Base-by-base conservation (phyloP, 1,140 invertebrate genomes). In the Nebria ingens region DNA sequence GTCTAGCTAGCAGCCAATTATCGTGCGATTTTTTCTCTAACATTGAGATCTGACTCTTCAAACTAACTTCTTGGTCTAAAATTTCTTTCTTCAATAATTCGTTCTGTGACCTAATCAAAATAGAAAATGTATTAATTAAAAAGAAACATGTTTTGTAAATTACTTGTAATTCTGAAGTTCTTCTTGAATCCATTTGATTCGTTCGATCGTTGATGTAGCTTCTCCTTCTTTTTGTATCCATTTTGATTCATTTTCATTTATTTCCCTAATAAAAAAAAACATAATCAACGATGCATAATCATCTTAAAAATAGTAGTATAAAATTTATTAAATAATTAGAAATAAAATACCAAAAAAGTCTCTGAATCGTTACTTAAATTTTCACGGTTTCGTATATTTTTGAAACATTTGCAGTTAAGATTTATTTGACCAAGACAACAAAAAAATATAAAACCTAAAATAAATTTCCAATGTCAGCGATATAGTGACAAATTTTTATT, bases 151-250 rank as follows among this genome's bases (percentile, higher is more conserved):
- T 4, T 49, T 12, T 45, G 17, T 4, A 29, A 58, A 15, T 78
- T 70, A 89, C 87, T 86, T 89, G 60, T 84, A 85, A 73, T 82
- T 82, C 66, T 87, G 83, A 61, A 89, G 79, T 79, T 90, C 86
- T 65, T 84, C 83, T 69, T 89, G 84, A 70, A 89, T 77, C 9
- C 80, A 73, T 63, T 83, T 81, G 65, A 89, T 80, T 67, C 83
- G 83, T 71, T 90, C 85, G 45, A 85, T 81, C 0, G 86, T 87
- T 21, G 84, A 86, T 38, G 80, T 77, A 58, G 85, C 86, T 72
- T 90, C 87, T 19, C 87, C 87, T 69, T 91, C 84, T 65, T 90
- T 89, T 64, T 89, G 84, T 40, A 89, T 72, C 81, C 84, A 90
- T 55, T 89, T 70, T 13, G 86, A 79, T 73, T 93, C 89, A 68